Evolutionary conservation across 2,797 vertebrate species (phyloP).

Genomic region (Enteromius anoplus): DNA sequence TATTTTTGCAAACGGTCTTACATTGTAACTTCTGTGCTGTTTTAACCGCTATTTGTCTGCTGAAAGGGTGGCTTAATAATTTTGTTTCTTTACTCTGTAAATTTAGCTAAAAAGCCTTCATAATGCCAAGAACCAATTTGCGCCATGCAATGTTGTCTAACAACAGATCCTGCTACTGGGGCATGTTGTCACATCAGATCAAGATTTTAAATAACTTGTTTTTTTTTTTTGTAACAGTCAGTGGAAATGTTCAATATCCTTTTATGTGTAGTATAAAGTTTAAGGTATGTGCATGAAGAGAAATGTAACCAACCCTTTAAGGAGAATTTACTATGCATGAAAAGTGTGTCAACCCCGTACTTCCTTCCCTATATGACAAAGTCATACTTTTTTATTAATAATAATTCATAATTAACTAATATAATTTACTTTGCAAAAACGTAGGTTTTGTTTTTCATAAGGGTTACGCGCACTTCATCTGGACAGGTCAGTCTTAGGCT

Average conservation of each 20-base stretch:
- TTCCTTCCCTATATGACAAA: background rate
- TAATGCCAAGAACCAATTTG: background rate
- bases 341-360: background rate
- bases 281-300: background rate
- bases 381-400: background rate
- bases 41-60: background rate
- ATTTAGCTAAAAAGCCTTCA: background rate
- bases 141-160: background rate
- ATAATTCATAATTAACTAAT: background rate
- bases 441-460: background rate
- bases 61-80: background rate
- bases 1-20: background rate
- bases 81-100: background rate
- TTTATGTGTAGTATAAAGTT: background rate
- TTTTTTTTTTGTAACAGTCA: background rate
- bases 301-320: no score
- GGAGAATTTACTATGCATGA: background rate
- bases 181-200: background rate
- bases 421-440: background rate
- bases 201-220: background rate
- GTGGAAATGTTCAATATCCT: background rate
- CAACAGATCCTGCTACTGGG: background rate
- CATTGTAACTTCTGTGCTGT: background rate
- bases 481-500: constrained; percentile 23
- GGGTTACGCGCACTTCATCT: background rate